phyloP scores from a whole-genome alignment of 2,113 vertebrate genomes.

The Psophia crepitans region DNA sequence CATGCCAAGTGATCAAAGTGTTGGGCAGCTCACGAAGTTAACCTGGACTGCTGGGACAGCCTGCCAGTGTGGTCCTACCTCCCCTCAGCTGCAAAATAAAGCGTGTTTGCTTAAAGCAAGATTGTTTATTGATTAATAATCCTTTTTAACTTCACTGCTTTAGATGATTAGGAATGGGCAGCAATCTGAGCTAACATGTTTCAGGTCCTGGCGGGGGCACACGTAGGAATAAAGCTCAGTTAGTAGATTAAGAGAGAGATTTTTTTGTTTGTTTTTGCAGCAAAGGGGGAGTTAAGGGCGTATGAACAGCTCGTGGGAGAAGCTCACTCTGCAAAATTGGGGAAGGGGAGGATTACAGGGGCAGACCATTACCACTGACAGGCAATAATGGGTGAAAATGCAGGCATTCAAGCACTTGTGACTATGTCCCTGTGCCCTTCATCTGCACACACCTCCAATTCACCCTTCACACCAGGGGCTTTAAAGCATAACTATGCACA shows the following conservation, averaged over 20 bases:
- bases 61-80: background rate
- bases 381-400: conserved; percentile 4
- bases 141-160: background rate
- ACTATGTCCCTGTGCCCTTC: background rate
- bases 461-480: background rate
- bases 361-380: background rate
- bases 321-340: background rate
- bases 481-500: background rate
- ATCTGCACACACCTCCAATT: background rate
- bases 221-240: background rate
- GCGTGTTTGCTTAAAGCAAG: background rate
- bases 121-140: conserved; percentile 55
- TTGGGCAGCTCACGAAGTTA: background rate
- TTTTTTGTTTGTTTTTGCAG: background rate
- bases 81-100: background rate
- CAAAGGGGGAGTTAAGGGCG: background rate
- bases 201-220: background rate
- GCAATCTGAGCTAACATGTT: background rate
- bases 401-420: background rate
- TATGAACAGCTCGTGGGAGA: background rate
- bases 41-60: background rate
- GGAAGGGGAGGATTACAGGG: background rate
- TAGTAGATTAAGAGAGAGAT: background rate
- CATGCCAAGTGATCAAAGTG: background rate
- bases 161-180: background rate